Evolutionary conservation across 2,888 invertebrate genomes (phyloP).

Genomic region (Euphydryas editha): DNA sequence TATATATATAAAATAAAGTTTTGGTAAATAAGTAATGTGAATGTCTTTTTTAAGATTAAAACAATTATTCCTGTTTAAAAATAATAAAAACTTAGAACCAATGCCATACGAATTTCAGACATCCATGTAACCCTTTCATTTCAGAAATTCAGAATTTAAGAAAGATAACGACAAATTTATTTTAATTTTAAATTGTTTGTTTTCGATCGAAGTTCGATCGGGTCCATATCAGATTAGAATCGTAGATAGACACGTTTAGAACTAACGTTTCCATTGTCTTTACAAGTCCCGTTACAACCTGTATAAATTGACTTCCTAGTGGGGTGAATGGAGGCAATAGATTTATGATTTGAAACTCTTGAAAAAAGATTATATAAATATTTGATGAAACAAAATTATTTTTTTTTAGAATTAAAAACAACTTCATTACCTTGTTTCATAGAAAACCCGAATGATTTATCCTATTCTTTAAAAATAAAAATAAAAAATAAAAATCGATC

Average conservation of each 20-base stretch:
- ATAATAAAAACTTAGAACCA: no score
- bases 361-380: neutral
- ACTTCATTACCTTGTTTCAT: no score
- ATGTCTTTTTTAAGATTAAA: no score
- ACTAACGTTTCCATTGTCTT: constrained; percentile 18
- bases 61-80: no score
- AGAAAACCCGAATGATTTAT: no score
- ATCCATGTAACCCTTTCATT: no score
- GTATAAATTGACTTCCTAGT: constrained; percentile 8
- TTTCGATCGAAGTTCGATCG: constrained; percentile 13
- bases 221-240: constrained; percentile 22
- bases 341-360: neutral
- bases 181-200: constrained; percentile 8
- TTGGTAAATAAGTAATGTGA: no score
- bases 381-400: neutral
- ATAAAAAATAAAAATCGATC: no score
- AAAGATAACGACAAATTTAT: neutral
- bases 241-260: constrained; percentile 18
- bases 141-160: no score
- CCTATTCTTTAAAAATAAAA: no score
- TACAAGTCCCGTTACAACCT: constrained; percentile 21
- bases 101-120: neutral
- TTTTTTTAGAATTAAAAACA: no score
- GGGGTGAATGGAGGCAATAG: constrained; percentile 2
- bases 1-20: neutral